Conservation (phyloP, 2,113 vertebrate species). For the Okapia johnstoni region DNA sequence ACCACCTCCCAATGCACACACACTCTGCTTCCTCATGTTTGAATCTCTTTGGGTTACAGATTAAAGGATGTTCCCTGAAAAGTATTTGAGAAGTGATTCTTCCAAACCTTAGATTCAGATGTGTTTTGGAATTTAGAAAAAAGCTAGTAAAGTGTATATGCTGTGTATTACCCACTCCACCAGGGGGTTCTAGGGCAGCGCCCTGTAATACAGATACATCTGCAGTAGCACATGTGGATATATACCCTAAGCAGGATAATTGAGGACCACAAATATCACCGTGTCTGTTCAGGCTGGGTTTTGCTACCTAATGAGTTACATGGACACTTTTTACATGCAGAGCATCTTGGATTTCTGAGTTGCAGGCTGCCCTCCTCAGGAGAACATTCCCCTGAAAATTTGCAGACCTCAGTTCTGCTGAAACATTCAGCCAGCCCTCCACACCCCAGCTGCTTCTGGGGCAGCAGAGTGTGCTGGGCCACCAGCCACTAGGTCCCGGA, state of each 20-base stretch:
- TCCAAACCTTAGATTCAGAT: neutral
- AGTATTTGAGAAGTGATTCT: neutral
- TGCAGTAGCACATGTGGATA: neutral
- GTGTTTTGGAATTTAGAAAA: neutral
- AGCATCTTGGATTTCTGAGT: neutral
- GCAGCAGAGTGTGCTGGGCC: neutral
- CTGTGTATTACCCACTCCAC: neutral
- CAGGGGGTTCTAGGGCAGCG: neutral
- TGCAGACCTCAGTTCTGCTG: neutral
- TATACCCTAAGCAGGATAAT: neutral
- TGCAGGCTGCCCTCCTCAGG: neutral
- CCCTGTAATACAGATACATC: neutral
- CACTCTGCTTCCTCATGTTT: neutral
- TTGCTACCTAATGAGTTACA: neutral
- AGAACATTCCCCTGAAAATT: neutral
- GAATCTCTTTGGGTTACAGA: neutral
- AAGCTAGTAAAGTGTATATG: neutral
- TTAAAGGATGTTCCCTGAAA: neutral
- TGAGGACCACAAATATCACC: neutral
- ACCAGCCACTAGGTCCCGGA: neutral
- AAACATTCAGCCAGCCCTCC: neutral
- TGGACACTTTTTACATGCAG: neutral
- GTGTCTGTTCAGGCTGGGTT: neutral
- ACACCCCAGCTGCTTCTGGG: neutral
- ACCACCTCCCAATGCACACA: fast-evolving